Evolutionary conservation across 2,888 invertebrate species (phyloP).

Genomic region (Ormia ochracea): DNA sequence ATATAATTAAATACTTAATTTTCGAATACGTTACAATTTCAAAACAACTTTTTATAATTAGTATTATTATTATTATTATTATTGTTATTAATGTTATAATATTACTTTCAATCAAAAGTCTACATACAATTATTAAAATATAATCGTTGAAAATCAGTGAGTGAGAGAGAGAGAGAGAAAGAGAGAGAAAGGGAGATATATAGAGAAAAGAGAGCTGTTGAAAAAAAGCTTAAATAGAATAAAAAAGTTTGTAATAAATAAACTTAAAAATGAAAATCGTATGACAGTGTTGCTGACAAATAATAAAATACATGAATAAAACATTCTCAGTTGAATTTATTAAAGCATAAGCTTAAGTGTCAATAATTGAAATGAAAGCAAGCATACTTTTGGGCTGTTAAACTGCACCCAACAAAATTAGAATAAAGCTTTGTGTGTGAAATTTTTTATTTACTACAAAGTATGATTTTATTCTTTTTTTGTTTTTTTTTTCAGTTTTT

Average conservation of each 20-base stretch:
- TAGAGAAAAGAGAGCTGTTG: neutral
- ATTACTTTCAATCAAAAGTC: constrained; percentile 18
- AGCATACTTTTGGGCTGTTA: constrained; percentile 38
- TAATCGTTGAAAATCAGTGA: neutral
- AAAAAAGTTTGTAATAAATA: neutral
- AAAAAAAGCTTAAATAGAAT: constrained; percentile 33
- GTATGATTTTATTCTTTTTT: neutral
- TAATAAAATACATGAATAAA: neutral
- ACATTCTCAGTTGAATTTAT: neutral
- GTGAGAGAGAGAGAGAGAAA: neutral
- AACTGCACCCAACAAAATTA: constrained; percentile 15
- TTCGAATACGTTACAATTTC: neutral
- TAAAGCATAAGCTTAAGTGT: constrained; percentile 21
- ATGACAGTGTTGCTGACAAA: constrained; percentile 48
- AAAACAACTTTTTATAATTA: neutral
- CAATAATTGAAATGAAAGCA: neutral
- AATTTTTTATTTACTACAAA: neutral
- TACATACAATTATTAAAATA: constrained; percentile 38
- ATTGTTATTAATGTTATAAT: too few species aligned
- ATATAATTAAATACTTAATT: neutral
- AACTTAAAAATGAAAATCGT: neutral
- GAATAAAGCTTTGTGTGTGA: constrained; percentile 2
- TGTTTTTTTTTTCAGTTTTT: too few species aligned
- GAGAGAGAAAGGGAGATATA: constrained; percentile 22
- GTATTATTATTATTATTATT: too few species aligned